These are phyloP conservation scores for Rhynchotus rufescens DNA, from an alignment of 2,797 vertebrate species.

Conservation along the genomic window DNA sequence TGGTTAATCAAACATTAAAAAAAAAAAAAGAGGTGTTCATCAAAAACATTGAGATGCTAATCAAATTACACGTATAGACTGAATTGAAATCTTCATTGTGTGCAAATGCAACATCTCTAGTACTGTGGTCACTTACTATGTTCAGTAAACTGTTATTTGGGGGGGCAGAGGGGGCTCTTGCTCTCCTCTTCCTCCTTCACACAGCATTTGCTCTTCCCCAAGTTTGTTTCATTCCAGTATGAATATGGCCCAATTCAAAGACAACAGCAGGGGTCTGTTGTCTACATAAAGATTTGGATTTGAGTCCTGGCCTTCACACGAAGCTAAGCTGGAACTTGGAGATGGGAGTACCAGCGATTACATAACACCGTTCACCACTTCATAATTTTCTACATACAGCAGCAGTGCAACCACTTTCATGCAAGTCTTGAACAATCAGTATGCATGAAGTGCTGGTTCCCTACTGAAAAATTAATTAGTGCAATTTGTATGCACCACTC, in stretches of 20 bases:
- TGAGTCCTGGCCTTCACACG: background rate
- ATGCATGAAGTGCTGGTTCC: constrained; percentile 21
- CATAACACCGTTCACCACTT: background rate
- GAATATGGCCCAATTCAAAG: background rate
- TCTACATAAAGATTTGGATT: background rate
- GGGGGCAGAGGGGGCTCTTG: background rate
- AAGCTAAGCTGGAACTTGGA: background rate
- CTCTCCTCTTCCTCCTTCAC: background rate
- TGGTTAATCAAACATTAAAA: no score
- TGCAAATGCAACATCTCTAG: background rate
- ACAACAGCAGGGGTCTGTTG: background rate
- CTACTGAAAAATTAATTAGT: constrained; percentile 71
- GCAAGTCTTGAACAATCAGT: constrained; percentile 22
- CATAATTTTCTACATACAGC: constrained; percentile 17
- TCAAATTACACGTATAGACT: background rate
- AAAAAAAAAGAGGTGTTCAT: background rate
- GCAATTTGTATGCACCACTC: constrained; percentile 65
- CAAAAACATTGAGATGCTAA: background rate
- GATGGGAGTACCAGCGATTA: background rate
- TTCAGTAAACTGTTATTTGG: background rate
- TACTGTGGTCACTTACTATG: background rate
- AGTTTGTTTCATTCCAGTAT: background rate
- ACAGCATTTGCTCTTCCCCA: background rate
- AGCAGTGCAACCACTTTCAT: background rate
- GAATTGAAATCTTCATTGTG: background rate